Evolutionary conservation across 2,797 vertebrate species (phyloP).

Genomic region (Hydrocynus forskahlii): DNA sequence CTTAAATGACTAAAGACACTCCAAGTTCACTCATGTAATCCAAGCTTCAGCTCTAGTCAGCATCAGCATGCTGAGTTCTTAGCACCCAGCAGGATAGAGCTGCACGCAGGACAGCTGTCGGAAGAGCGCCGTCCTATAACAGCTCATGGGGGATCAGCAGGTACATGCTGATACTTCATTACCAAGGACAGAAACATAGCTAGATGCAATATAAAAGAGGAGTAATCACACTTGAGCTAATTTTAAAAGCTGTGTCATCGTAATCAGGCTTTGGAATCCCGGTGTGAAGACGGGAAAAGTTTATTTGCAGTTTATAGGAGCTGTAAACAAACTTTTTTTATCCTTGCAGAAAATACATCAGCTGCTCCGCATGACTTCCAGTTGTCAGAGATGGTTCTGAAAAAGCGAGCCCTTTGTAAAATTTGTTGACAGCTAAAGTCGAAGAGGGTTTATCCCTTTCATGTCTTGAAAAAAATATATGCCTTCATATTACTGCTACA

Average conservation of each 20-base stretch:
- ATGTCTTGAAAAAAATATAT: not conserved
- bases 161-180: conserved; percentile 22
- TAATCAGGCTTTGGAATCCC: not conserved
- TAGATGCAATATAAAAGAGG: conserved; percentile 3
- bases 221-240: not conserved
- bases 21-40: conserved; percentile 23
- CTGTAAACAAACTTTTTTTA: not conserved
- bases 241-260: not conserved
- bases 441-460: not conserved
- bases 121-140: conserved; percentile 11
- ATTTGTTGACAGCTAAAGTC: conserved; percentile 1
- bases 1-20: not conserved
- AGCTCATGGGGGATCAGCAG: conserved; percentile 28
- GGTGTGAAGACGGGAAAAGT: not conserved
- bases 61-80: conserved; percentile 11
- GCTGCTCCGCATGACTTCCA: not conserved
- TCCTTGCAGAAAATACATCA: conserved; percentile 12
- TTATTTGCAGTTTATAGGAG: not conserved
- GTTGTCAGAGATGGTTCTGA: not conserved
- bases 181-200: conserved; percentile 31
- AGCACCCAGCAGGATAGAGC: conserved; percentile 19
- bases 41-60: not conserved
- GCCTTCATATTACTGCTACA: conserved; percentile 7
- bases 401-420: conserved; percentile 2
- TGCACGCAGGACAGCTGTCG: conserved; percentile 22